A percentile compares a stretch with the other conserved stretches of the same genome.
Conservation (phyloP, 2,888 invertebrate genomes). For the Entomobrya multifasciata region DNA sequence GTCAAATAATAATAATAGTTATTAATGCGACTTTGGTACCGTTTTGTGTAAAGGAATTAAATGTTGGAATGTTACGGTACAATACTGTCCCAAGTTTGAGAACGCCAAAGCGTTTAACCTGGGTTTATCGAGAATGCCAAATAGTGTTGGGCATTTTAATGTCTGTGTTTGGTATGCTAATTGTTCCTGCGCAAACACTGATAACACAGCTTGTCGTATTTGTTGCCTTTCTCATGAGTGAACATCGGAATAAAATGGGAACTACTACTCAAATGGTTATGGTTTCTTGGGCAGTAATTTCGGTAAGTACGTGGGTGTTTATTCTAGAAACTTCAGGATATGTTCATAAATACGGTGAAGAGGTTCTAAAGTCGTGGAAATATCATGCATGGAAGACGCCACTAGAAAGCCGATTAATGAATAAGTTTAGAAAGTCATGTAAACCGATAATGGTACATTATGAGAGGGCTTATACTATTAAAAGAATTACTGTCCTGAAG, state of each 20-base stretch:
- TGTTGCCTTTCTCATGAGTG: not conserved
- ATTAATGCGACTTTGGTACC: too few species aligned
- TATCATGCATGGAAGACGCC: not conserved
- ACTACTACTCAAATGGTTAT: not conserved
- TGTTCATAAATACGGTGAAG: not conserved
- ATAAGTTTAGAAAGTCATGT: constrained; percentile 33
- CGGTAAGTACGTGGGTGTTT: not conserved
- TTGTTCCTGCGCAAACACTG: constrained; percentile 20
- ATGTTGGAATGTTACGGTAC: too few species aligned
- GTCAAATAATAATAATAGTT: too few species aligned
- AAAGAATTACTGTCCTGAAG: constrained; percentile 14
- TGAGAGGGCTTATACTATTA: not conserved
- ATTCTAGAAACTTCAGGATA: not conserved
- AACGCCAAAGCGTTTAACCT: too few species aligned
- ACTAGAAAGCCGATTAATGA: constrained; percentile 7
- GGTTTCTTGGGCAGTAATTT: not conserved
- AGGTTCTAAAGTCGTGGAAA: constrained; percentile 27
- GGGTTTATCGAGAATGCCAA: too few species aligned
- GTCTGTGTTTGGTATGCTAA: too few species aligned
- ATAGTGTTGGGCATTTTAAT: too few species aligned
- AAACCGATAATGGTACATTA: constrained; percentile 11
- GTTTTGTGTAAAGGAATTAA: too few species aligned
- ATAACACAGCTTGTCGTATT: not conserved
- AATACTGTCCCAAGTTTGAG: too few species aligned
- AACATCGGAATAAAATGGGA: not conserved